Evolutionary conservation across 2,888 invertebrate species (phyloP), one percentile per base, ranked within the genome.

Genomic region (Acleris emargana): DNA sequence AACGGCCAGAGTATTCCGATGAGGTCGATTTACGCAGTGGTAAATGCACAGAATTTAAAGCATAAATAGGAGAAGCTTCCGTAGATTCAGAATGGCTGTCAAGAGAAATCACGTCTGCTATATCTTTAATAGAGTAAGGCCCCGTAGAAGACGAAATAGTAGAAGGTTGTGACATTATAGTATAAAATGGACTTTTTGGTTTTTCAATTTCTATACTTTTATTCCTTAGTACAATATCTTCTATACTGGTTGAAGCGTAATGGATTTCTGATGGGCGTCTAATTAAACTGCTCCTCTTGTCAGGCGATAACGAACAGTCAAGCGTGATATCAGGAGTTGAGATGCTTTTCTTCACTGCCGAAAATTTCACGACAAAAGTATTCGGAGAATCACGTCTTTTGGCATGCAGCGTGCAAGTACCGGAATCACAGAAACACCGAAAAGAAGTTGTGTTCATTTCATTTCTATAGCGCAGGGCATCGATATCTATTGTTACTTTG

Each of bases 1-100:
- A 89, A 68, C 89, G 84, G 71, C 88, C 89, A 45, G 91, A 91
- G 81, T 88, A 80, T 89, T 91, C 91, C 84, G 92, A 91, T 77
- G 89, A 89, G 78, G 81, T 87, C 67, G 89, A 87, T 81, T 89
- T 86, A 67, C 83, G 78, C 77, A 88, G 78, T 82, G 84, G 80
- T 80, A 82, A 77, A 79, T 79, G 82, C 74, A 80, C 71, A 81
- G 77, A 73, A 71, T 88, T 85, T 78, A 83, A 89, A 86, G 89
- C 88, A 78, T 78, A 81, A 73, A 83, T 80, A 73, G 80, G 76
- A 79, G 85, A 81, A 77, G 80, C 78, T 77, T 84, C 81, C 70
- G 87, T 81, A 79, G 86, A 88, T 79, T 82, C 80, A 71, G 88
- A 85, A 74, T 75, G 71, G 62, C 75, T 74, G 54, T 81, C 84